Base-by-base conservation (phyloP, 2,797 vertebrate species). In the Diplodus puntazzo region DNA sequence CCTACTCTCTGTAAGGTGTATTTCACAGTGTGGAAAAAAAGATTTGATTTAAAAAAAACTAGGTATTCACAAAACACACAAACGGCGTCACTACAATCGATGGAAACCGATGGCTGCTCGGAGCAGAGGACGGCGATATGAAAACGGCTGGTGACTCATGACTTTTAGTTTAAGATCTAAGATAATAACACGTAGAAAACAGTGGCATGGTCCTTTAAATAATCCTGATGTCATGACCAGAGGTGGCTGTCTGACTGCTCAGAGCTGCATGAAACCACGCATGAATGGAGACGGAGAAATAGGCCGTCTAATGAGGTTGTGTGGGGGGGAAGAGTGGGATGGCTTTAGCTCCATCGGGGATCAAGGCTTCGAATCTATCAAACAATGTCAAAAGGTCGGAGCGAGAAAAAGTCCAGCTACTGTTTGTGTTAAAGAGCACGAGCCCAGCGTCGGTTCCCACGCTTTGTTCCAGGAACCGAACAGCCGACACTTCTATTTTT, bases 231-330 rank as follows among this genome's bases (percentile, higher is more conserved):
- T 64, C 62, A 77, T 72, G 63, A 58, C 68, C 48, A 57, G 70
- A 49, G 27, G 67, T 30, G 49, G 52, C 73, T 77, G 70, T 70
- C n/a, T 48, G 69, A 52, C 30, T 13, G 49, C n/a, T 71, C 30
- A 16, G 42, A 25, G 69, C 72, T 67, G 55, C 64, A 60, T 50
- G 59, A 78, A 54, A 42, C 12, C 45, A 60, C 39, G 70, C 65
- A 65, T 81, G 74, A 75, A 76, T 72, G 66, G 55, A 71, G 69
- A 20, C 6, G 1, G 46, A 84, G 72, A 85, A 80, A 70, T 27
- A 18, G 58, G 23, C 42, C 49, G 54, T 73, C 50, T 84, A 83
- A 81, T 80, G 81, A 72, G 52, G 57, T 61, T 62, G 39, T 52
- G 25, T 14, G 27, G n/a, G 58, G 39, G 23, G 52, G 0, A 16